These are phyloP conservation scores for Spilosoma lubricipeda DNA, from an alignment of 2,888 invertebrate genomes.

Conservation along the genomic window DNA sequence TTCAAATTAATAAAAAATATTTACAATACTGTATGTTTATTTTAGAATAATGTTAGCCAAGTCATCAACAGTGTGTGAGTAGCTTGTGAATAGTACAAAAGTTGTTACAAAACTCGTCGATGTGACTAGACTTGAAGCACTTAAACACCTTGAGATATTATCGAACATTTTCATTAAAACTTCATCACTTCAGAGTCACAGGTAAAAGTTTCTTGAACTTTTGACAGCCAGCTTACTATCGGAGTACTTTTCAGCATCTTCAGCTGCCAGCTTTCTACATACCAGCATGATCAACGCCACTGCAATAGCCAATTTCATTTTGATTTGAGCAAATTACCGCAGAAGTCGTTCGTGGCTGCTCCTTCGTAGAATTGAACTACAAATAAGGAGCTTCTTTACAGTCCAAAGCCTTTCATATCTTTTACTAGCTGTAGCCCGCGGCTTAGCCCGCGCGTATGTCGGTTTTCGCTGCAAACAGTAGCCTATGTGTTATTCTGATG, in stretches of 20 bases:
- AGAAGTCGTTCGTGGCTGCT: background rate
- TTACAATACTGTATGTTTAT: background rate
- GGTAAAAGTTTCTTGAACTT: background rate
- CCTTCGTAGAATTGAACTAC: background rate
- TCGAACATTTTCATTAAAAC: background rate
- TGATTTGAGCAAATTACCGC: background rate
- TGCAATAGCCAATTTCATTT: background rate
- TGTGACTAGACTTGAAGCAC: background rate
- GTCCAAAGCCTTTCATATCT: background rate
- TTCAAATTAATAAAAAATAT: too few species aligned
- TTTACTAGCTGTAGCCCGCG: too few species aligned
- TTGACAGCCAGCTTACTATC: background rate
- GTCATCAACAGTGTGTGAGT: background rate
- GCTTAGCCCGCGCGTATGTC: too few species aligned
- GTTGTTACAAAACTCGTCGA: too few species aligned
- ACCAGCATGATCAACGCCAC: background rate
- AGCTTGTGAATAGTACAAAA: background rate
- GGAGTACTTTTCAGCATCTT: conserved; percentile 2
- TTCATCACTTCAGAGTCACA: background rate
- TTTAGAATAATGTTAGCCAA: background rate
- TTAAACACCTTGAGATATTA: background rate
- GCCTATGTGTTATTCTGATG: too few species aligned
- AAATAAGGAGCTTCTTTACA: background rate
- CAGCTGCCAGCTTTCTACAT: conserved; percentile 3
- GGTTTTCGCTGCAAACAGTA: too few species aligned